A percentile compares a stretch with the other conserved stretches of the same genome.
Conservation (phyloP, 2,113 vertebrate genomes). For the Aramus guarauna region DNA sequence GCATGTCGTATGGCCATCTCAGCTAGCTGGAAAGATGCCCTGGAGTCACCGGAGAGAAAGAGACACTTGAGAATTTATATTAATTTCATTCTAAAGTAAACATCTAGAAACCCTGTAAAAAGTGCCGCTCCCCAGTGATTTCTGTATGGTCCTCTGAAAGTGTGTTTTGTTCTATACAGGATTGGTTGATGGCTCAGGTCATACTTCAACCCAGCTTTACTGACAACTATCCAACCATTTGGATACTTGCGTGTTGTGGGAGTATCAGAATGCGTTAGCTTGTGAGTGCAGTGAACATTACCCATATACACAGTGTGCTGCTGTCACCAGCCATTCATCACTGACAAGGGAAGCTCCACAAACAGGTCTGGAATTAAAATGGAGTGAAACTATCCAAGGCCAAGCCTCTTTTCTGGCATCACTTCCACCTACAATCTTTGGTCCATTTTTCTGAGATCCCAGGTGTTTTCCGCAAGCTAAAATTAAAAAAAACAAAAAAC, state of each 20-base stretch:
- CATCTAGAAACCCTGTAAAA: neutral
- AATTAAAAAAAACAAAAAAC: no score
- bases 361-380: constrained; percentile 50
- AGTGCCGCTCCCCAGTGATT: neutral
- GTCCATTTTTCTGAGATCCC: neutral
- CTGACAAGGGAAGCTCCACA: constrained; percentile 87
- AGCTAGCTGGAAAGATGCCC: neutral
- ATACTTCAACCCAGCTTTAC: neutral
- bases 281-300: constrained; percentile 47
- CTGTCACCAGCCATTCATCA: constrained; percentile 86
- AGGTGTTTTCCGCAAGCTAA: constrained; percentile 82
- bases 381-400: constrained; percentile 89
- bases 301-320: constrained; percentile 92
- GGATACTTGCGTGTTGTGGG: neutral
- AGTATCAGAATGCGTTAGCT: neutral
- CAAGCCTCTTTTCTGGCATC: constrained; percentile 80
- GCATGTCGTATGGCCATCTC: neutral
- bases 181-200: neutral
- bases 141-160: neutral
- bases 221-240: neutral
- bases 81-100: neutral
- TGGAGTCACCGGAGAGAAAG: neutral
- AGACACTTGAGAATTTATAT: neutral
- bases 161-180: neutral
- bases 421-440: constrained; percentile 81